phyloP scores from a whole-genome alignment of 2,113 vertebrate species.

The Hydropotes inermis region DNA sequence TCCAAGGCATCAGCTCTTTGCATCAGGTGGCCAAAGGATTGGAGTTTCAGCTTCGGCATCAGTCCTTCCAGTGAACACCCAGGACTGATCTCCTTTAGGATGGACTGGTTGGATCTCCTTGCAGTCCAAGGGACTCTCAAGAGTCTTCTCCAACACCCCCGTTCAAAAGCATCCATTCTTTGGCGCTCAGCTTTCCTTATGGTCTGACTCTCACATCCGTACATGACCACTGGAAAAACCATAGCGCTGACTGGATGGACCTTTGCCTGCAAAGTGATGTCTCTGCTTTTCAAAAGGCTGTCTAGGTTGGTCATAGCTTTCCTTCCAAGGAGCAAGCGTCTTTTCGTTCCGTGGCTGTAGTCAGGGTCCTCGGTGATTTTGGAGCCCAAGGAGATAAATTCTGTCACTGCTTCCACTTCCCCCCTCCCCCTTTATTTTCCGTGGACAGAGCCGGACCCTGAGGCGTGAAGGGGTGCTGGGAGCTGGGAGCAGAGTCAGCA shows the following conservation, averaged over 20 bases:
- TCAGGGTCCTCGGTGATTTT: neutral
- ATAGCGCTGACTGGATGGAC: rapidly evolving
- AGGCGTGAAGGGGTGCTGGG: neutral
- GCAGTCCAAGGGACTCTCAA: neutral
- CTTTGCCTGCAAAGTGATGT: neutral
- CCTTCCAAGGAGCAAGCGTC: neutral
- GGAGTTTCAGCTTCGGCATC: neutral
- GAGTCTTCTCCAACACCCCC: neutral
- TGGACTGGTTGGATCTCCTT: neutral
- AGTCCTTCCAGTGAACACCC: neutral
- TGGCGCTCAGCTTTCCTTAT: rapidly evolving
- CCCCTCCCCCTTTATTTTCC: rapidly evolving
- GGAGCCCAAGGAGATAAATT: neutral
- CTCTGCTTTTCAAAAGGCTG: neutral
- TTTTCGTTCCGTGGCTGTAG: neutral
- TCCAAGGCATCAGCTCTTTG: rapidly evolving
- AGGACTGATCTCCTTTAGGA: neutral
- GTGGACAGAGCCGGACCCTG: neutral
- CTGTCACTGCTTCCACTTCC: rapidly evolving
- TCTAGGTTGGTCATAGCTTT: neutral
- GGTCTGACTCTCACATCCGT: neutral
- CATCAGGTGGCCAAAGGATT: neutral
- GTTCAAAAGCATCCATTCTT: neutral
- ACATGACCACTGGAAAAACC: neutral
- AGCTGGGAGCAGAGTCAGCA: neutral